These are phyloP conservation scores for Drosophila ironensis DNA, from an alignment of 1,140 invertebrate genomes.

Conservation along the genomic window DNA sequence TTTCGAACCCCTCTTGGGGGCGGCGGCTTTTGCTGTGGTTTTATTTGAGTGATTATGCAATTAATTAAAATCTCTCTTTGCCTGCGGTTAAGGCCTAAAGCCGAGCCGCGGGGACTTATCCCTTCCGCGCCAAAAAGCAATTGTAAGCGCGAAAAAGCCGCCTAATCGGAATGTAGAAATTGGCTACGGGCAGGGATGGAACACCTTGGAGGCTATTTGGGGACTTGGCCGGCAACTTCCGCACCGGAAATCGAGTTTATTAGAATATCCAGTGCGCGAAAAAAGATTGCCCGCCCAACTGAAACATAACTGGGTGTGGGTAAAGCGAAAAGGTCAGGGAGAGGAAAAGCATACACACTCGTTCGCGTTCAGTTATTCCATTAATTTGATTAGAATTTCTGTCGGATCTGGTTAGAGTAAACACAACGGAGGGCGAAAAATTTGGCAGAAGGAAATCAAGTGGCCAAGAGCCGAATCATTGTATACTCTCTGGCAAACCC, in stretches of 20 bases:
- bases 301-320: conserved; percentile 6
- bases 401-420: conserved; percentile 11
- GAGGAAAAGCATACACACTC: conserved; percentile 35
- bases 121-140: conserved; percentile 13
- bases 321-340: neutral
- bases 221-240: conserved; percentile 43
- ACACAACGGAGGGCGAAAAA: conserved; percentile 11
- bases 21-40: conserved; percentile 34
- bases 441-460: neutral
- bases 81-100: conserved; percentile 36
- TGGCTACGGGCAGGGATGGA: neutral
- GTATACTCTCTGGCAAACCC: too few species aligned
- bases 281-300: neutral
- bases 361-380: conserved; percentile 67
- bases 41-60: conserved; percentile 75
- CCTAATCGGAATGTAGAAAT: conserved; percentile 28
- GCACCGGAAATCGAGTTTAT: conserved; percentile 58
- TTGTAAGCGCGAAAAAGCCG: conserved; percentile 26
- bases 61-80: conserved; percentile 71
- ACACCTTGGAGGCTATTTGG: conserved; percentile 11
- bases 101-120: conserved; percentile 1
- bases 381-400: conserved; percentile 75
- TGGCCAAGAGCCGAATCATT: neutral
- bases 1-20: neutral
- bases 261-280: conserved; percentile 26